Base-by-base conservation (phyloP, 2,888 invertebrate genomes). In the Cataglyphis albicans region DNA sequence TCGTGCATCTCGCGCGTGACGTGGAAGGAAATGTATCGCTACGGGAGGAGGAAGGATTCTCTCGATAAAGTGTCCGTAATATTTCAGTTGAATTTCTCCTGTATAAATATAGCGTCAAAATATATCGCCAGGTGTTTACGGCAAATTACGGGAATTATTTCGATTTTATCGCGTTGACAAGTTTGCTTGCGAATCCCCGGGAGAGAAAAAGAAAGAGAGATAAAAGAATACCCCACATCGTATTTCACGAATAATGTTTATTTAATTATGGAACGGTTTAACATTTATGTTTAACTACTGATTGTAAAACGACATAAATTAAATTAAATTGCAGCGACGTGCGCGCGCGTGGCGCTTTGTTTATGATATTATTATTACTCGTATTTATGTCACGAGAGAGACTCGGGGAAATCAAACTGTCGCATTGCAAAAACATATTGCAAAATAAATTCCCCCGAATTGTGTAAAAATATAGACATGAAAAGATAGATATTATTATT, bases 1-100 rank as follows among this genome's bases (percentile, higher is more conserved):
- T 70, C 81, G 65, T 55, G 38, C 65, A 68, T 41, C 82, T 64
- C 48, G 32, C 57, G 73, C 80, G 82, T 59, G 59, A 82, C 82
- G 55, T 67, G 63, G 72, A 73, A 80, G 61, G 29, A 78, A 70
- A 82, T 68, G 72, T 67, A 87, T 70, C 65, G 29, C 38, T 15
- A 21, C 38, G 63, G 67, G 15, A n/a, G 18, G 48, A 48, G 18
- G 6, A 18, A 18, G 15, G 44, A 41, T 12, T 10, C 3, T 15
- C 12, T 41, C 35, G 55, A 78, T 52, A 57, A 70, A 59, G 41
- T 21, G 41, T 78, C 18, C 41, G 57, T 32, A 44, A 78, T 70
- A 78, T 70, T 78, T 68, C 78, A 59, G 59, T 29, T n/a, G 41
- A 57, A 21, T 38, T 15, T 57, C 67, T 25, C 4, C 12, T 44